Percentiles rank a stretch among this genome's conserved stretches.
These are phyloP conservation scores for Trissolcus brochymenae DNA, from an alignment of 2,888 invertebrate species.

Conservation along the genomic window DNA sequence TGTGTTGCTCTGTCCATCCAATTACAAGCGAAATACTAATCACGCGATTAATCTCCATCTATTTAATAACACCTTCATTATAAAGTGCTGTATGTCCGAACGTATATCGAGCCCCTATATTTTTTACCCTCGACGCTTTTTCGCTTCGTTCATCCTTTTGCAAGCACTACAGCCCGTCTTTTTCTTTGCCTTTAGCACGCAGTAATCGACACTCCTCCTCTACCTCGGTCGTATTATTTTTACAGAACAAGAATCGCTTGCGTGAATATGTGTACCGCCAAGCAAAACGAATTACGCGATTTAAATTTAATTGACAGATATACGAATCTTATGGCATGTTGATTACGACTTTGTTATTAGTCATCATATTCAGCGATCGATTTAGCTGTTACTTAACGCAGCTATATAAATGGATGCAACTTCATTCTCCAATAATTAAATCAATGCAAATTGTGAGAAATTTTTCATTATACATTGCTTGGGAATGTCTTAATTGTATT, in stretches of 20 bases:
- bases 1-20: conserved; percentile 68
- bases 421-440: conserved; percentile 24
- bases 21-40: conserved; percentile 74
- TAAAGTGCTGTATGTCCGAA: conserved; percentile 62
- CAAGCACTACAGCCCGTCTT: conserved; percentile 27
- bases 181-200: conserved; percentile 62
- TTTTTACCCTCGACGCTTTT: conserved; percentile 31
- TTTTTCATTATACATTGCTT: too few species aligned
- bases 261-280: conserved; percentile 57
- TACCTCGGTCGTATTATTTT: conserved; percentile 63
- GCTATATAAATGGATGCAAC: conserved; percentile 22
- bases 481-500: too few species aligned
- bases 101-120: conserved; percentile 60
- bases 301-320: conserved; percentile 66
- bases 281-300: conserved; percentile 64
- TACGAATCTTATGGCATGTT: conserved; percentile 44
- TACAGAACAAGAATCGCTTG: conserved; percentile 60
- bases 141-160: conserved; percentile 22
- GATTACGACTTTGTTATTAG: conserved; percentile 52
- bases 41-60: conserved; percentile 75
- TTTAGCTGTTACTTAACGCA: conserved; percentile 37
- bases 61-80: conserved; percentile 75
- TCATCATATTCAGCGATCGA: conserved; percentile 35
- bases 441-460: background rate
- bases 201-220: conserved; percentile 63